Evolutionary conservation across 2,113 vertebrate genomes (phyloP).

Genomic region (Tachuris rubrigastra): DNA sequence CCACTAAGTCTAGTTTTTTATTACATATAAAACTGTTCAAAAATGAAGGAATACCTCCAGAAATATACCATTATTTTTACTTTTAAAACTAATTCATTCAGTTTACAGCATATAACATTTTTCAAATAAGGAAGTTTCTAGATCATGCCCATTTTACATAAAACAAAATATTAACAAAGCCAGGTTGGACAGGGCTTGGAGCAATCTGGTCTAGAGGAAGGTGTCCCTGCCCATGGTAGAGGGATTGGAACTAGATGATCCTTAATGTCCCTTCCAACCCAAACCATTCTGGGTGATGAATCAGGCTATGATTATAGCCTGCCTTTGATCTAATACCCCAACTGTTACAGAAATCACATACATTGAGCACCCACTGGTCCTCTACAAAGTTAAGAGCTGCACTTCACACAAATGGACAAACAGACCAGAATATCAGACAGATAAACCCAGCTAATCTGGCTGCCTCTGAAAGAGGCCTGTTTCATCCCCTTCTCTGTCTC

Average conservation of each 20-base stretch:
- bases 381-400: neutral
- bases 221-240: neutral
- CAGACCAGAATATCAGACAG: neutral
- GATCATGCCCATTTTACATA: neutral
- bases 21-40: neutral
- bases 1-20: neutral
- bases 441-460: neutral
- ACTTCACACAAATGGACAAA: neutral
- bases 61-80: neutral
- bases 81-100: neutral
- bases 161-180: neutral
- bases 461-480: neutral
- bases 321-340: neutral
- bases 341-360: rapidly evolving
- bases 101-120: neutral
- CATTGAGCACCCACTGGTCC: neutral
- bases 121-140: neutral
- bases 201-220: neutral
- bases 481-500: neutral
- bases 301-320: neutral
- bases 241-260: neutral
- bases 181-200: neutral
- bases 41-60: neutral
- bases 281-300: neutral
- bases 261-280: neutral